Base-by-base conservation (phyloP, 2,888 invertebrate genomes). In the Agonopterix arenella region DNA sequence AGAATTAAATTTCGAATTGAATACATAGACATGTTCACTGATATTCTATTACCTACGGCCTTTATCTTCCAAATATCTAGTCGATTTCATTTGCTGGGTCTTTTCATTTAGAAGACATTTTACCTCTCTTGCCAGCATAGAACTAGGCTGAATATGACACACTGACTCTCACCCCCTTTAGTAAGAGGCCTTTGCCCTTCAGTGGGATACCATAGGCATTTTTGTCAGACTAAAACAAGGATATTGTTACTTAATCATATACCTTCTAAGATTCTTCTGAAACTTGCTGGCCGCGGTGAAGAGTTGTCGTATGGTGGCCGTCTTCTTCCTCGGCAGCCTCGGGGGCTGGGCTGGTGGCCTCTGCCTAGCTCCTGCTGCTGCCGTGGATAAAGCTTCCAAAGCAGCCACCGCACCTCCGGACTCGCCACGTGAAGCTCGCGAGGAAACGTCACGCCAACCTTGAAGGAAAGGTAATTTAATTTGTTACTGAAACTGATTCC, bases 241-340 rank as follows among this genome's bases (percentile, higher is more conserved):
- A 18, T 18, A 18, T 18, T 18, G 18, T 18, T 18, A 18, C 18
- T 18, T 40, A 4, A 41, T 3, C 28, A 28, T 28, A 9, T 75
- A 95, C 95, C 95, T 93, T 72, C 96, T 91, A 53, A 98, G 88
- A 68, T 95, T 94, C 81, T 98, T 98, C 80, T 98, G 98, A 75
- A 99, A 98, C 88, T 98, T 99, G 71, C 97, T 97, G 48, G 98
- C 96, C 8, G 97, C 97, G 0, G 97, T 96, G 84, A 99, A 99
- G 41, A 99, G 90, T 70, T 98, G 97, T 58, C 98, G 95, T 55
- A 99, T 96, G 50, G 96, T 95, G 40, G 96, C 95, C 60, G 95
- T 95, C 80, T 96, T 96, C 84, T 96, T 96, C 61, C 94, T 92
- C 67, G 94, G 93, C 53, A 94, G 91, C 28, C 95, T 89, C n/a